phyloP scores from a whole-genome alignment of 2,888 invertebrate species.

The Chorisops tibialis region DNA sequence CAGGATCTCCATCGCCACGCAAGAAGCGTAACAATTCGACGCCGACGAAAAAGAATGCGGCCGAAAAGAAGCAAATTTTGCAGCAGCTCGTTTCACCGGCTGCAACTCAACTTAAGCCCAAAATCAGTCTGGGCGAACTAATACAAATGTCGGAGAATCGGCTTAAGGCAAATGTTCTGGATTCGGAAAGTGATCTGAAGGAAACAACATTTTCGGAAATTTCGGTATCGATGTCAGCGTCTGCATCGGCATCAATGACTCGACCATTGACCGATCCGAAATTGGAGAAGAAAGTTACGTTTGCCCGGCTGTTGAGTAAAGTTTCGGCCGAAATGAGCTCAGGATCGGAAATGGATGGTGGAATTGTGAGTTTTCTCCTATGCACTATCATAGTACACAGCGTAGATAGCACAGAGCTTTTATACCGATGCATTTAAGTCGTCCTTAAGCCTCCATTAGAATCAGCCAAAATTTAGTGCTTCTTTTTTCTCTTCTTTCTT shows the following conservation, averaged over 20 bases:
- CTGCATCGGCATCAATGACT: conserved; percentile 53
- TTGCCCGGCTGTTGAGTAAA: conserved; percentile 69
- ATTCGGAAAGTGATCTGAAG: conserved; percentile 54
- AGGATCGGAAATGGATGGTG: conserved; percentile 66
- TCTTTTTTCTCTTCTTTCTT: not conserved
- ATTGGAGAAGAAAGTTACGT: conserved; percentile 74
- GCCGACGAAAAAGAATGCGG: conserved; percentile 70
- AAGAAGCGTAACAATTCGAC: conserved; percentile 78
- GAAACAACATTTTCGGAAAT: conserved; percentile 62
- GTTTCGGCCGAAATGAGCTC: conserved; percentile 77
- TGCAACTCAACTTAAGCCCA: conserved; percentile 54
- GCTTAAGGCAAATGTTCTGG: conserved; percentile 55
- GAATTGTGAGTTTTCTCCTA: conserved; percentile 49
- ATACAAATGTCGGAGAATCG: conserved; percentile 68
- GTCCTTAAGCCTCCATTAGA: too few relatives aligned
- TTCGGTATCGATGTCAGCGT: conserved; percentile 47
- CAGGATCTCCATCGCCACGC: conserved; percentile 74
- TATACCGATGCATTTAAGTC: too few relatives aligned
- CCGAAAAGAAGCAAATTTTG: conserved; percentile 74
- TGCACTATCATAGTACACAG: not conserved
- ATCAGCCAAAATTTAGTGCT: conserved; percentile 6
- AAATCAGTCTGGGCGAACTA: conserved; percentile 66
- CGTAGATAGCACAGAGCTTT: too few relatives aligned
- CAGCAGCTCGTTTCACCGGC: conserved; percentile 74
- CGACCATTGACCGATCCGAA: conserved; percentile 62